These are phyloP conservation scores for Gallinago nigripennis DNA, from an alignment of 2,797 vertebrate species.

Conservation along the genomic window DNA sequence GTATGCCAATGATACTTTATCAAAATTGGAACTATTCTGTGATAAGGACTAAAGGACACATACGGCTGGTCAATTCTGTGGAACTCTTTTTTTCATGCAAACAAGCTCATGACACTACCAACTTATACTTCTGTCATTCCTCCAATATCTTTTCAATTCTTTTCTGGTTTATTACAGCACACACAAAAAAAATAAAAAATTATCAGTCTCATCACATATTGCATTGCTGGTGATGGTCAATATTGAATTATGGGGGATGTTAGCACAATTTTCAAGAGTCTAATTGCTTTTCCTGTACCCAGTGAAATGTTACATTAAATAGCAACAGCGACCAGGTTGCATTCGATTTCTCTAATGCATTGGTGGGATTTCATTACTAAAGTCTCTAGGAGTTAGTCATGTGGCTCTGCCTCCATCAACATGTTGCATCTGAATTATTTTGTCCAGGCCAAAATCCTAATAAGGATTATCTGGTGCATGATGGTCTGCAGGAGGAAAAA, in stretches of 20 bases:
- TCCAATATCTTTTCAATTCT: not conserved
- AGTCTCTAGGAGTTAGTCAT: not conserved
- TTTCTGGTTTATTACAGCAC: not conserved
- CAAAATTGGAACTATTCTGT: not conserved
- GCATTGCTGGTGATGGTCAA: conserved; percentile 62
- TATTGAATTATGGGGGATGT: conserved; percentile 78
- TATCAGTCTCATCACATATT: conserved; percentile 47
- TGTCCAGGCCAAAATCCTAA: not conserved
- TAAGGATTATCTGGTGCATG: not conserved
- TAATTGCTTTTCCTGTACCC: conserved; percentile 70
- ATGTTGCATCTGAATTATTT: not conserved
- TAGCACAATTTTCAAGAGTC: conserved; percentile 70
- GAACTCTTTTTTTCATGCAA: not conserved
- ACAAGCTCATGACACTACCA: not conserved
- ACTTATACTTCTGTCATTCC: not conserved
- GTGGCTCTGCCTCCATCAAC: not conserved
- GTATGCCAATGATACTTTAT: not conserved
- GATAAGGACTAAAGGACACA: not conserved
- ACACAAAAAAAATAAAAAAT: conserved; percentile 62
- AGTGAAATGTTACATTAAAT: conserved; percentile 84
- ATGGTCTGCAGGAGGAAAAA: not conserved
- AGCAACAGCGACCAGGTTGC: conserved; percentile 77
- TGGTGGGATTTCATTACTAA: conserved; percentile 41
- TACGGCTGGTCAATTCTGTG: not conserved
- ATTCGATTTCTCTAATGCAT: conserved; percentile 68